phyloP scores from a whole-genome alignment of 2,113 vertebrate species.

The Rattus rattus region DNA sequence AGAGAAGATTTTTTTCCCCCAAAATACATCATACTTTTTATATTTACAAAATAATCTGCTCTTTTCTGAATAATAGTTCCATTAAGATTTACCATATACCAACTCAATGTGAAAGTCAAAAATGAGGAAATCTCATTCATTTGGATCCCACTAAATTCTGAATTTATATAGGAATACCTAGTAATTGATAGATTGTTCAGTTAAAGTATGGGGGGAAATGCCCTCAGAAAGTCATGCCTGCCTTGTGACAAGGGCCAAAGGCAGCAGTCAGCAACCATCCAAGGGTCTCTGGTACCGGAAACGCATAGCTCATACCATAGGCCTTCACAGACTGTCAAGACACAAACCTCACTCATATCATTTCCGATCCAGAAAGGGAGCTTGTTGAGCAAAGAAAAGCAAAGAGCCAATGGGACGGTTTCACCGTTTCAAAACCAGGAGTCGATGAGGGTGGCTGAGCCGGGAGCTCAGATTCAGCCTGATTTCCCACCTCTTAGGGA shows the following conservation, averaged over 20 bases:
- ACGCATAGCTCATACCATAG: neutral
- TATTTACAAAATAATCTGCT: constrained; percentile 5
- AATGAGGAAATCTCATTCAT: neutral
- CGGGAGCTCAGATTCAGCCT: neutral
- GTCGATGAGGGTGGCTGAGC: neutral
- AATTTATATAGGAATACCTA: neutral
- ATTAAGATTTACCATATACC: neutral
- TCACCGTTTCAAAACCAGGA: neutral
- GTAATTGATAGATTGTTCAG: neutral
- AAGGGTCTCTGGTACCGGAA: neutral
- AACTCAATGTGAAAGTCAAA: neutral
- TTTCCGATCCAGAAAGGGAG: neutral
- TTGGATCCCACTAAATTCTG: neutral
- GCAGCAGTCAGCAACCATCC: neutral
- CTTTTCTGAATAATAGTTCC: neutral
- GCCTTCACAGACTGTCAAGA: neutral
- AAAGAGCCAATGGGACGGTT: neutral
- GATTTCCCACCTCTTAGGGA: neutral
- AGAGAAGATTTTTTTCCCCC: neutral
- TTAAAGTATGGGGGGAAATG: no score
- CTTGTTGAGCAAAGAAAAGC: neutral
- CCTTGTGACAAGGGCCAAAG: neutral
- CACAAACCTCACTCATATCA: neutral
- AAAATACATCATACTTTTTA: constrained; percentile 20
- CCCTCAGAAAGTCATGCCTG: fast-evolving